Evolutionary conservation across 2,113 vertebrate genomes (phyloP).

Genomic region (Prietella phreatophila): DNA sequence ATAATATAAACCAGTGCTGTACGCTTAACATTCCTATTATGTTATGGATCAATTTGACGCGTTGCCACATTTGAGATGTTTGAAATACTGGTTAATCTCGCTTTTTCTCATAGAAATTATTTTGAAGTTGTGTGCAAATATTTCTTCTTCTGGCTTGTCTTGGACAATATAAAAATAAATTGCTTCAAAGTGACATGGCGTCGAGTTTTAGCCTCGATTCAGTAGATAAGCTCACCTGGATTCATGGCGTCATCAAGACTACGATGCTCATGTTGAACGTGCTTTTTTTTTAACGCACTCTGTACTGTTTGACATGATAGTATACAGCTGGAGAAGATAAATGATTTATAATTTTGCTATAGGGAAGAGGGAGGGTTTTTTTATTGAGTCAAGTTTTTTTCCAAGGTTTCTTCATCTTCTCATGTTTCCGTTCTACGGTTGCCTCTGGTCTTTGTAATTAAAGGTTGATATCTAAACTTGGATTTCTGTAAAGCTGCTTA

Average conservation of each 20-base stretch:
- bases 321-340: neutral
- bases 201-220: neutral
- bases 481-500: neutral
- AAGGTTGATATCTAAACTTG: neutral
- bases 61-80: no score
- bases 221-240: neutral
- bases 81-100: no score
- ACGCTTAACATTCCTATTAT: neutral
- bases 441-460: neutral
- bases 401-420: no score
- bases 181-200: no score
- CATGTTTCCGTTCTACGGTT: neutral
- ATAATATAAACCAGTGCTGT: neutral
- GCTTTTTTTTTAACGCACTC: neutral
- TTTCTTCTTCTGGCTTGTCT: no score
- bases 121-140: no score
- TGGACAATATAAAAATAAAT: no score
- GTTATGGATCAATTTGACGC: no score
- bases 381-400: neutral
- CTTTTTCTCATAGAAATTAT: no score
- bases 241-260: neutral
- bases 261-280: neutral
- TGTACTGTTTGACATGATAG: neutral
- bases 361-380: neutral
- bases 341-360: neutral